A percentile compares a stretch with the other conserved stretches of the same genome.
Evolutionary conservation across 2,113 vertebrate species (phyloP).

Genomic region (Semnornis frantzii): DNA sequence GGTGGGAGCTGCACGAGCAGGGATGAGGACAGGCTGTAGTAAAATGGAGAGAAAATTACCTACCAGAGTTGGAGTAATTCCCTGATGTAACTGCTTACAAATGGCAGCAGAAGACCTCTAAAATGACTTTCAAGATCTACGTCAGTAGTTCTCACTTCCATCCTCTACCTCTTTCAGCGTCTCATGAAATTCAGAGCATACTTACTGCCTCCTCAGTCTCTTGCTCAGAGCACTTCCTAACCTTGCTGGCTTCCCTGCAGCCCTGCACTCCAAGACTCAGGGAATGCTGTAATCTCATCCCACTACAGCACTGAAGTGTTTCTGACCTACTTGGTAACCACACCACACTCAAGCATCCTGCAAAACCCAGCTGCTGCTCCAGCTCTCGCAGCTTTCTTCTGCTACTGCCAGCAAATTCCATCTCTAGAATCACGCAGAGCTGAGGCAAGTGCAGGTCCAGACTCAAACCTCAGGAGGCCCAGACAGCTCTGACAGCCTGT

Average conservation of each 20-base stretch:
- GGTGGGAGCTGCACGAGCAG: neutral
- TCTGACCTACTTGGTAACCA: conserved; percentile 27
- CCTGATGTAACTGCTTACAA: neutral
- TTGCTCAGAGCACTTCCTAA: neutral
- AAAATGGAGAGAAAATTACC: neutral
- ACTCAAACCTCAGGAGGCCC: neutral
- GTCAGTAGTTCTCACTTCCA: neutral
- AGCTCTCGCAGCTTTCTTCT: neutral
- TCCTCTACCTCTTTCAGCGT: neutral
- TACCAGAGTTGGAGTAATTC: neutral
- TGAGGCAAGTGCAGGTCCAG: neutral
- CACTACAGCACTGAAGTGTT: neutral
- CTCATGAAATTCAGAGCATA: neutral
- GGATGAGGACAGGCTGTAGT: neutral
- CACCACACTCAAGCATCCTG: neutral
- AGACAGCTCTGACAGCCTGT: neutral
- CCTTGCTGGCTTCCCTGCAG: neutral
- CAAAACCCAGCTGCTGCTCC: neutral
- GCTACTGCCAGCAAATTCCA: neutral
- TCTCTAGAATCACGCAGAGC: neutral
- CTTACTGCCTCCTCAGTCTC: neutral
- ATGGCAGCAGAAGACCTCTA: neutral
- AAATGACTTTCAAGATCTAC: neutral
- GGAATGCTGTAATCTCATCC: neutral
- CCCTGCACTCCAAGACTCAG: fast-evolving